Conservation (phyloP, 2,113 vertebrate genomes). For the Erythrocercus mccallii region DNA sequence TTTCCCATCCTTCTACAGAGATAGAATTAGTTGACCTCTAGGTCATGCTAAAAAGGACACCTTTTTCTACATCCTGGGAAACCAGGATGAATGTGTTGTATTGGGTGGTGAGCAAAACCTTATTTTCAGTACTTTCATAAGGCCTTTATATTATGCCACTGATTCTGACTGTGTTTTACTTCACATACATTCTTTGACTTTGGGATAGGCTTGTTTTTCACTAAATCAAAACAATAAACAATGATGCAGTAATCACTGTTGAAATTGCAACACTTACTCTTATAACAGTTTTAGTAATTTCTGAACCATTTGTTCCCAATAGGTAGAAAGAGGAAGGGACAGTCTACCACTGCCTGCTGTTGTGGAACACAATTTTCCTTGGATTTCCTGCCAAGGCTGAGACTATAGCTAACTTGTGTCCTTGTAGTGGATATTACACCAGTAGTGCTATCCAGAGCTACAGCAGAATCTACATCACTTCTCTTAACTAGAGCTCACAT, state of each 20-base stretch:
- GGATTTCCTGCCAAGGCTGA: neutral
- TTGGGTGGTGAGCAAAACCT: neutral
- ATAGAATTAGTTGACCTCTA: slow-evolving; percentile 6
- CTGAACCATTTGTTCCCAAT: neutral
- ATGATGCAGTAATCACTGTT: neutral
- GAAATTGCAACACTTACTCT: neutral
- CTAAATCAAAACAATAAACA: neutral
- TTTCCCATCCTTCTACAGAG: neutral
- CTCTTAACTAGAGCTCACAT: neutral
- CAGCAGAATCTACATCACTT: neutral
- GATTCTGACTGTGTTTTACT: neutral
- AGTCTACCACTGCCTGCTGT: neutral
- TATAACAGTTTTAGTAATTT: neutral
- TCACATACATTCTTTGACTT: neutral
- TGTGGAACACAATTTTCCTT: neutral
- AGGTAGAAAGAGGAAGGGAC: neutral
- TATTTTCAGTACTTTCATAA: neutral
- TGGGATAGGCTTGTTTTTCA: neutral
- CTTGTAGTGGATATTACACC: neutral
- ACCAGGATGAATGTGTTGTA: neutral
- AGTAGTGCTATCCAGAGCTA: neutral
- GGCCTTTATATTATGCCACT: neutral
- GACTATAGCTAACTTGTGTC: neutral
- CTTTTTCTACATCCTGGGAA: neutral
- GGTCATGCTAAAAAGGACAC: neutral